Percentiles rank a stretch among this genome's conserved stretches.
Evolutionary conservation across 1,140 invertebrate species (phyloP).

Genomic region (Eriosoma lanigerum): DNA sequence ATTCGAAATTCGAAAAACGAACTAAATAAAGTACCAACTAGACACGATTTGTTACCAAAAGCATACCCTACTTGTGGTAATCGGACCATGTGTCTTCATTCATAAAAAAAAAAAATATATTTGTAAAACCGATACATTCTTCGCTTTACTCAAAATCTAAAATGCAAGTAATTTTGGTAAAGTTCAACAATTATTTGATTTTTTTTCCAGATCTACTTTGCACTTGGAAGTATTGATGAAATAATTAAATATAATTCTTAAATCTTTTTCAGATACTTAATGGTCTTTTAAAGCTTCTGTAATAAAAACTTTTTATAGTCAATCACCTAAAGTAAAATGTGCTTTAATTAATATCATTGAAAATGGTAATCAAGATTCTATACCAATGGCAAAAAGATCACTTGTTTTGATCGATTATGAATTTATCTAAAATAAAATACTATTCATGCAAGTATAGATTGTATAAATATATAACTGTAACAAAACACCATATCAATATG

Average conservation of each 20-base stretch:
- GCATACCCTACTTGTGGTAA: too few species aligned
- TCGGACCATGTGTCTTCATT: too few species aligned
- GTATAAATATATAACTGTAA: conserved; percentile 3
- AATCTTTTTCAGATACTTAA: not conserved
- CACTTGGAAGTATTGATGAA: not conserved
- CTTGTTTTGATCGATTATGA: not conserved
- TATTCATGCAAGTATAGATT: conserved; percentile 13
- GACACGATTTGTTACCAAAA: too few species aligned
- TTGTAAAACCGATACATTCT: too few species aligned
- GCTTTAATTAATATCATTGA: conserved; percentile 15
- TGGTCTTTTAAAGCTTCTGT: conserved; percentile 5
- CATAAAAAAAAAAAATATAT: too few species aligned
- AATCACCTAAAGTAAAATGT: not conserved
- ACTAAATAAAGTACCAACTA: too few species aligned
- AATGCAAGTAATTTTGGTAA: not conserved
- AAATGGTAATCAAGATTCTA: conserved; percentile 13
- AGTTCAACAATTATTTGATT: conserved; percentile 8
- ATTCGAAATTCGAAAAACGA: too few species aligned
- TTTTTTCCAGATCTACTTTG: not conserved
- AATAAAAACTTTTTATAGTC: not conserved
- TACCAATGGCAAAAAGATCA: not conserved
- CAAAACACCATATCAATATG: not conserved
- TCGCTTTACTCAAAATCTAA: too few species aligned
- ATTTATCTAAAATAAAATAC: conserved; percentile 12
- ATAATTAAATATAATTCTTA: not conserved